phyloP scores from a whole-genome alignment of 2,888 invertebrate genomes.

The Merodon equestris region DNA sequence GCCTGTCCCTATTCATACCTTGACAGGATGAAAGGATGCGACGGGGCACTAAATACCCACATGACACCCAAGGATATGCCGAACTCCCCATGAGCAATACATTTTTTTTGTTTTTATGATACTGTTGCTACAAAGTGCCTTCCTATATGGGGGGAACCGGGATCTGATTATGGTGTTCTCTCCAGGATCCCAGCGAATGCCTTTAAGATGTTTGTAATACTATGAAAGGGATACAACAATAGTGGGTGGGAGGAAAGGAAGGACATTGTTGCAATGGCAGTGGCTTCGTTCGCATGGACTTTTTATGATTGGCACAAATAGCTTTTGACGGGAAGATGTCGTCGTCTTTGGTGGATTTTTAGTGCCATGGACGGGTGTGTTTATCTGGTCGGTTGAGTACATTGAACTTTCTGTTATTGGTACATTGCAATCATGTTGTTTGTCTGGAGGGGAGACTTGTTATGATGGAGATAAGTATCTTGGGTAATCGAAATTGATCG shows the following conservation, averaged over 20 bases:
- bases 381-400: no score
- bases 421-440: no score
- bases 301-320: slow-evolving; percentile 64
- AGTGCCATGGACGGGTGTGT: no score
- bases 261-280: slow-evolving; percentile 47
- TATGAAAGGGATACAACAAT: no score
- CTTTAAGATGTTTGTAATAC: no score
- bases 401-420: no score
- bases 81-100: background rate
- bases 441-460: no score
- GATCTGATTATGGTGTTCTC: no score
- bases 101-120: slow-evolving; percentile 14
- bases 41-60: no score
- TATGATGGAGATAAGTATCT: no score
- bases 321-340: slow-evolving; percentile 43
- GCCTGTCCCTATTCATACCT: slow-evolving; percentile 33
- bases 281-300: slow-evolving; percentile 46
- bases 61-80: slow-evolving; percentile 1
- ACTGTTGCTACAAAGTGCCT: slow-evolving; percentile 12
- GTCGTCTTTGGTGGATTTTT: background rate
- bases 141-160: slow-evolving; percentile 21
- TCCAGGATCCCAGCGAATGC: no score
- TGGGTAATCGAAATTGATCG: no score
- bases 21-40: slow-evolving; percentile 2
- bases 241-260: slow-evolving; percentile 11